A percentile compares a stretch with the other conserved stretches of the same genome.
phyloP scores from a whole-genome alignment of 2,113 vertebrate genomes.

The Ahaetulla prasina region DNA sequence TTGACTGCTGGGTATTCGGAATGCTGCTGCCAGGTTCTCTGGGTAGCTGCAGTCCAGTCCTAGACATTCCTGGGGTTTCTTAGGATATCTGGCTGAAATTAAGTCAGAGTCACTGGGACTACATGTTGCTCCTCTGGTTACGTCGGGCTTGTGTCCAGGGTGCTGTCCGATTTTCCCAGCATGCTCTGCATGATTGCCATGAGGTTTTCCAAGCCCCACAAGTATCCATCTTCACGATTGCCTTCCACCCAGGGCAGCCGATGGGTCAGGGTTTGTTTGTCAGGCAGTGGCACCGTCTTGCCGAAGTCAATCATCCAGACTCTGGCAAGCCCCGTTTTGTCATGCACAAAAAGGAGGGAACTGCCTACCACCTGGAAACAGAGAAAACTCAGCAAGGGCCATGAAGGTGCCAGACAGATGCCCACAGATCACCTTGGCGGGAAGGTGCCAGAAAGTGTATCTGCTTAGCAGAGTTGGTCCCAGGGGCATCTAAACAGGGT shows the following conservation, averaged over 20 bases:
- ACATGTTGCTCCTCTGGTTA: neutral
- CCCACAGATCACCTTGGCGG: neutral
- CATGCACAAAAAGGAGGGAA: constrained; percentile 87
- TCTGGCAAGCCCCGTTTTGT: constrained; percentile 74
- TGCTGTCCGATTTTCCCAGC: constrained; percentile 51
- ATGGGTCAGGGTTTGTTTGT: constrained; percentile 76
- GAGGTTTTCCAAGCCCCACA: constrained; percentile 89
- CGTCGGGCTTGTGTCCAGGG: neutral
- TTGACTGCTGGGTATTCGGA: neutral
- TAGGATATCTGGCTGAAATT: constrained; percentile 25
- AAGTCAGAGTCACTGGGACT: neutral
- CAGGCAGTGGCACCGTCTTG: constrained; percentile 78
- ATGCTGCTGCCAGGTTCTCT: neutral
- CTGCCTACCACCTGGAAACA: constrained; percentile 82
- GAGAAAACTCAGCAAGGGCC: neutral
- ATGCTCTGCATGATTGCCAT: constrained; percentile 73
- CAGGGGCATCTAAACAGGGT: neutral
- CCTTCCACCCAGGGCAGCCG: constrained; percentile 84
- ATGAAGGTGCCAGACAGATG: neutral
- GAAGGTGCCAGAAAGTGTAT: neutral
- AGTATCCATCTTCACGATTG: constrained; percentile 86
- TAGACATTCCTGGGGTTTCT: neutral
- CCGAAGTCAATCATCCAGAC: constrained; percentile 96
- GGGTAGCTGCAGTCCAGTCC: too few species aligned
- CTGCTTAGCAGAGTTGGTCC: neutral